phyloP scores from a whole-genome alignment of 2,797 vertebrate species.

The Triplophysa yarkandensis region DNA sequence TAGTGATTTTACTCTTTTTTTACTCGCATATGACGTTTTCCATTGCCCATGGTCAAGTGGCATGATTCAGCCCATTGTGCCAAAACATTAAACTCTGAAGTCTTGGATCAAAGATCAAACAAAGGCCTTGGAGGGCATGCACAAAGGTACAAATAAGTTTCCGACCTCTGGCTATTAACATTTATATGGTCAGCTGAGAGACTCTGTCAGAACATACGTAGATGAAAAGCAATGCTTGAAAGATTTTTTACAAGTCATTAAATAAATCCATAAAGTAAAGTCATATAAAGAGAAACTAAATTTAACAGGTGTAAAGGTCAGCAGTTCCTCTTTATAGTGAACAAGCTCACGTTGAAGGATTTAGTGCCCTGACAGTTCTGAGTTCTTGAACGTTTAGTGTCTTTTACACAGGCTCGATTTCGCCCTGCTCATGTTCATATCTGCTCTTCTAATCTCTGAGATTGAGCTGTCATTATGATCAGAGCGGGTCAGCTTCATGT shows the following conservation, averaged over 20 bases:
- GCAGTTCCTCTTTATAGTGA: too few relatives aligned
- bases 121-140: not conserved
- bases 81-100: not conserved
- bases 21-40: not conserved
- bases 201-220: not conserved
- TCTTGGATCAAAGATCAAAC: slow-evolving; percentile 4
- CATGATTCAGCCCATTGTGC: not conserved
- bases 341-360: not conserved
- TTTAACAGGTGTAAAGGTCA: not conserved
- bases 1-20: too few relatives aligned
- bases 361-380: not conserved
- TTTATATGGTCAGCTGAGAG: slow-evolving; percentile 8
- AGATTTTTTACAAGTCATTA: not conserved
- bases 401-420: not conserved
- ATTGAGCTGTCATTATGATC: slow-evolving; percentile 9
- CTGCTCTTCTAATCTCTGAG: slow-evolving; percentile 11
- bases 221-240: not conserved
- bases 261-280: not conserved
- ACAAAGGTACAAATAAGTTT: not conserved
- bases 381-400: not conserved
- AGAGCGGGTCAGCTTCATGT: slow-evolving; percentile 11
- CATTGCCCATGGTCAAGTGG: not conserved
- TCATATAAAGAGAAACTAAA: slow-evolving; percentile 2
- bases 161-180: not conserved
- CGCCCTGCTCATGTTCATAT: slow-evolving; percentile 1